Base-by-base conservation (phyloP, 2,113 vertebrate genomes). In the Crypturellus undulatus region DNA sequence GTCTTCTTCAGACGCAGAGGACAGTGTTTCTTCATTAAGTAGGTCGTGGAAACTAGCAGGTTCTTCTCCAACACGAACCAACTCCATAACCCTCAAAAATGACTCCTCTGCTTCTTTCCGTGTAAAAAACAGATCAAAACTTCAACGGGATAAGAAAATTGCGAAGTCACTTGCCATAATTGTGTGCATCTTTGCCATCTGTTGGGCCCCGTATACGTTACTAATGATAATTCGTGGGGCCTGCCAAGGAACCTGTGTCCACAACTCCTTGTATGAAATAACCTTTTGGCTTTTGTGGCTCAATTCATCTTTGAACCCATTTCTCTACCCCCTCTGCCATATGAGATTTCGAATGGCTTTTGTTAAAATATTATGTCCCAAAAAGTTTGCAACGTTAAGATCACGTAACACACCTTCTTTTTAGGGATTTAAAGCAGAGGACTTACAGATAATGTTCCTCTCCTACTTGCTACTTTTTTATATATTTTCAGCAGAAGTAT, bases 251-350 rank as follows among this genome's bases (percentile, higher is more conserved):
- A 79, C 17, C 7, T 97, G 97, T 63, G 87, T 98, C 49, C 81
- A 92, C 68, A 82, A 95, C 17, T 96, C 96, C 56, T 92, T 97
- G 96, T 99, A 99, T 56, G 96, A 98, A 91, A 92, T 98, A 93
- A 97, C 97, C n/a, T 99, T 99, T 98, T 99, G 99, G 98, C 98
- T 99, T 93, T 97, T 99, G 92, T 99, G 98, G 98, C 72, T 98
- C 83, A 99, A 99, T 97, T 99, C 98, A 3, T 97, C 97, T 70
- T 70, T 99, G 64, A 99, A 99, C 71, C 98, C 98, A 24, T 97
- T 99, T 96, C 97, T 99, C 34, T 99, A 99, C 84, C 98, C 99
- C 5, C 95, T 99, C 58, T 99, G 99, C 91, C 99, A 99, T 94
- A 97, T 95, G 62, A 97, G 87, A 82, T 99, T 99, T 93, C 98